These are phyloP conservation scores for Tenrec ecaudatus DNA, from an alignment of 2,113 vertebrate genomes.

Conservation along the genomic window DNA sequence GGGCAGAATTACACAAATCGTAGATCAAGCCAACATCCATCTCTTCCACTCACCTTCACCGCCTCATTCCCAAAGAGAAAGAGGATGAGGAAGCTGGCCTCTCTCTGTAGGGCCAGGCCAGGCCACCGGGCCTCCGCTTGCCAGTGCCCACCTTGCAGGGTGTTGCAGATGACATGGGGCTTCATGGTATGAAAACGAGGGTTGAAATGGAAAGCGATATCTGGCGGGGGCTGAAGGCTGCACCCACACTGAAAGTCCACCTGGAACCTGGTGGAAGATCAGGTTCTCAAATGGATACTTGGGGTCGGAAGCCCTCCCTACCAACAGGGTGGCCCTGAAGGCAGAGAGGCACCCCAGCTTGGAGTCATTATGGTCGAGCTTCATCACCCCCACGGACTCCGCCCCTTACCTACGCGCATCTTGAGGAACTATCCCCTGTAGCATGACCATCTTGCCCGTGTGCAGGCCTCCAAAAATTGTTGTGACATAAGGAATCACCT, in stretches of 20 bases:
- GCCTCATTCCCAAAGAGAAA: conserved; percentile 87
- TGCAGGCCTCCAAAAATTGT: conserved; percentile 83
- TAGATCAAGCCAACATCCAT: fast-evolving
- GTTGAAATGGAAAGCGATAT: conserved; percentile 93
- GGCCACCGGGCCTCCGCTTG: conserved; percentile 88
- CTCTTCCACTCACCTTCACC: conserved; percentile 87
- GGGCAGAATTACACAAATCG: background rate
- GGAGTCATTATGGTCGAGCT: background rate
- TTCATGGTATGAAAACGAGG: conserved; percentile 87
- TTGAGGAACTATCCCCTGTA: conserved; percentile 76
- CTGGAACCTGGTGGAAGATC: conserved; percentile 88
- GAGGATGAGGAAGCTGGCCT: conserved; percentile 87
- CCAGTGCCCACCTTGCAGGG: conserved; percentile 86
- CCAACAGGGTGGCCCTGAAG: background rate
- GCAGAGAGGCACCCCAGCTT: background rate
- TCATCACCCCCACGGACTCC: background rate
- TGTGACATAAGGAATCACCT: conserved; percentile 82
- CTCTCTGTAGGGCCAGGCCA: conserved; percentile 84
- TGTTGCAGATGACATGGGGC: conserved; percentile 89
- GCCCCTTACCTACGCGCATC: conserved; percentile 55
- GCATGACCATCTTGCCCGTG: conserved; percentile 79
- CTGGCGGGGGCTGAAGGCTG: conserved; percentile 89
- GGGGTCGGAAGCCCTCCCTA: background rate
- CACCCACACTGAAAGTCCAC: conserved; percentile 91
- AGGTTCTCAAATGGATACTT: too few relatives aligned